Evolutionary conservation across 1,140 invertebrate genomes (phyloP), one percentile per base, ranked within the genome.

Genomic region (Cheumatopsyche charites): DNA sequence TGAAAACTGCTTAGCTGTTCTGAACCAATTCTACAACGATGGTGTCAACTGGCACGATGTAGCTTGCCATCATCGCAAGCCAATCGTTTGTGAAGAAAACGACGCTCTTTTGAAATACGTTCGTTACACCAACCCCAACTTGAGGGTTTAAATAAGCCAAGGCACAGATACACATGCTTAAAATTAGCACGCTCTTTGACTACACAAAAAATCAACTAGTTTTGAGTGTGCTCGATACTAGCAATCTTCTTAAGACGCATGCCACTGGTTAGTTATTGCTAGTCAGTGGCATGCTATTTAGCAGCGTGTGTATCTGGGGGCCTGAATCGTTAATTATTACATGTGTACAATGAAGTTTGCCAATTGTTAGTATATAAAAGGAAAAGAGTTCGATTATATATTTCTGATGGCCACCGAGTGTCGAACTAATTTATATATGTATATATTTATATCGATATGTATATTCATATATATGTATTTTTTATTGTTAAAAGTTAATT

Each of bases 21-120:
- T 94, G 26, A 94, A 94, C 80, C 89, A 94, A 77, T 93, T 94
- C 83, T 94, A 94, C 85, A 92, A 93, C 65, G 92, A 94, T 77
- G 91, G 92, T 21, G 90, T 94, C 43, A 90, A 93, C 78, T 94
- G 92, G 92, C 92, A 94, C 78, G 92, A 94, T 77, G 92, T 94
- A 19, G 91, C 91, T 73, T 94, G 92, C 78, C 91, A 94, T 78
- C 92, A 94, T 79, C 88, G 89, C 77, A 94, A 94, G 81, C 89
- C 91, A 1, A 92, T 90, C 81, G 89, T 93, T 15, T 94, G 92
- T 78, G 92, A 94, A 80, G 92, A 93, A 76, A 93, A 92, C 78
- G 90, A 92, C 70, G 87, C 90, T 17, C 87, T 94, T 4, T 79
- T 94, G 17, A 91, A 91, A 85, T 94, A 93, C 80, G 90, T 92